These are phyloP conservation scores for Leptobrachium ailaonicum DNA, from an alignment of 2,113 vertebrate genomes.

Conservation along the genomic window DNA sequence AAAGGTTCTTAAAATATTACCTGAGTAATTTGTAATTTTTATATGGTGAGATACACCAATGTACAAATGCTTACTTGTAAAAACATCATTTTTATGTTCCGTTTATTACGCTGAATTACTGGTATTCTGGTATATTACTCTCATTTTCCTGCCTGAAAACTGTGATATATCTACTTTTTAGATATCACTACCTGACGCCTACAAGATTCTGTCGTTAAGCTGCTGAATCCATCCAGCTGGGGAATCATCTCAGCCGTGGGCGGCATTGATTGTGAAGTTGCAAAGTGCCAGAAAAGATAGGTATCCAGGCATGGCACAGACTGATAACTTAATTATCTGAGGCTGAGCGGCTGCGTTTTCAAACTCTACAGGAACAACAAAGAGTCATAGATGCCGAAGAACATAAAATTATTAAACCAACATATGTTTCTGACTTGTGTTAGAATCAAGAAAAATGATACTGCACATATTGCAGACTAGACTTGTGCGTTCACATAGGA, in stretches of 20 bases:
- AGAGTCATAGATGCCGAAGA: neutral
- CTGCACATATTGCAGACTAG: neutral
- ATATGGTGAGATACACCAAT: conserved; percentile 2
- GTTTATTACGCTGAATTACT: conserved; percentile 15
- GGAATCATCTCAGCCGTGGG: conserved; percentile 35
- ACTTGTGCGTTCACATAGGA: no score
- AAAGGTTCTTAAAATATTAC: no score
- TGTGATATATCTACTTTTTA: conserved; percentile 19
- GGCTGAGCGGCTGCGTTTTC: conserved; percentile 1
- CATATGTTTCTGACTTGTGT: neutral
- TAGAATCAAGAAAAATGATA: neutral
- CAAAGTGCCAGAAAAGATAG: conserved; percentile 24
- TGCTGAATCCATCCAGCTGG: conserved; percentile 36
- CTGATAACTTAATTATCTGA: conserved; percentile 38
- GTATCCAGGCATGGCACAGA: conserved; percentile 29
- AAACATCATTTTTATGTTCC: conserved; percentile 24
- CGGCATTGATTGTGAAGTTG: conserved; percentile 27
- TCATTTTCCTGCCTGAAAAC: conserved; percentile 11
- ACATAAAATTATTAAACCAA: neutral
- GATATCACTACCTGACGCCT: conserved; percentile 20
- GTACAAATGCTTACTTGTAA: conserved; percentile 2
- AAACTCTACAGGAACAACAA: neutral
- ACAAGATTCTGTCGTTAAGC: conserved; percentile 31
- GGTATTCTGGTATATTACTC: neutral
- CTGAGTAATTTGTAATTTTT: neutral